Conservation (phyloP, 2,113 vertebrate species). For the Thalassarche chlororhynchos region DNA sequence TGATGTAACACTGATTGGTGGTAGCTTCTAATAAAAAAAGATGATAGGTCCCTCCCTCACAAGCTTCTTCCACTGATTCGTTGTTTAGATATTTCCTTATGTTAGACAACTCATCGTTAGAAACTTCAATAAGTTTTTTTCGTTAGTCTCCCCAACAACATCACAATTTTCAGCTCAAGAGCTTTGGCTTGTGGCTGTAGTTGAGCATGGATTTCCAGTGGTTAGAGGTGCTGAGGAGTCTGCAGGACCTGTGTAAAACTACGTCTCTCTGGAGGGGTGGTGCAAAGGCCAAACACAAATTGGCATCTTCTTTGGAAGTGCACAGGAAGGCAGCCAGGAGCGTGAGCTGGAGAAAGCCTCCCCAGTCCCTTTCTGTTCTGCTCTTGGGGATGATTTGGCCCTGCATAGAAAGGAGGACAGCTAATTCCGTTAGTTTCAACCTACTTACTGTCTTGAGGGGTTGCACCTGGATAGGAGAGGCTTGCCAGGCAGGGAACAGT, state of each 20-base stretch:
- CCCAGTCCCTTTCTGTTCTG: neutral
- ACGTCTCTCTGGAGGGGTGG: neutral
- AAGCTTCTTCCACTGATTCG: neutral
- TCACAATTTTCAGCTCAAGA: neutral
- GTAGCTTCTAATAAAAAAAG: neutral
- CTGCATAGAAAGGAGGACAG: neutral
- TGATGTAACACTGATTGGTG: neutral
- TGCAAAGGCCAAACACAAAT: neutral
- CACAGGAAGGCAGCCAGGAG: neutral
- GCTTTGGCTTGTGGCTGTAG: neutral
- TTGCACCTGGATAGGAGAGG: neutral
- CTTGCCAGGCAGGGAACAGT: neutral
- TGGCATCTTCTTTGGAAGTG: neutral
- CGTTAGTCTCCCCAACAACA: neutral
- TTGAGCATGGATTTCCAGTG: neutral
- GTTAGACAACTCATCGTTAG: neutral
- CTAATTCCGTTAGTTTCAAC: neutral
- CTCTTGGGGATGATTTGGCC: neutral
- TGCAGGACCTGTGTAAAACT: neutral
- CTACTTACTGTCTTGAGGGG: neutral
- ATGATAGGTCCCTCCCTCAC: neutral
- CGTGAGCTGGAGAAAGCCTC: neutral
- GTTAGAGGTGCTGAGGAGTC: neutral
- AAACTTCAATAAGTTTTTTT: neutral
- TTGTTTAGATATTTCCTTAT: neutral